Evolutionary conservation across 2,888 invertebrate species (phyloP).

Genomic region (Cephus pygmeus): DNA sequence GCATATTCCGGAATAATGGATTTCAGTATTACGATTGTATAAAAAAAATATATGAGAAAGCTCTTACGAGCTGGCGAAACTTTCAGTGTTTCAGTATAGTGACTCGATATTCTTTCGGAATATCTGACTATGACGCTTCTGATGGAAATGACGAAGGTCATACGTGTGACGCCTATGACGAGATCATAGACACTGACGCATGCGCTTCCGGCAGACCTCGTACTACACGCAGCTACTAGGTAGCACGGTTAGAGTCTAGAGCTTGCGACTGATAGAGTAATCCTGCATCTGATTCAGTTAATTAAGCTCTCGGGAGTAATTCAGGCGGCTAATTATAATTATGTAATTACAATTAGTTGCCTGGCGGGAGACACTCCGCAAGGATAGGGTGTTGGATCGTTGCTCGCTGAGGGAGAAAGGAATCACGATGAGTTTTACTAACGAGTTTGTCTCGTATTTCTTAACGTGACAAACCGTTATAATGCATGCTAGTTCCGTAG

Average conservation of each 20-base stretch:
- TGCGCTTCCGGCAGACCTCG: not conserved
- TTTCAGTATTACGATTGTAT: not conserved
- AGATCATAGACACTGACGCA: not conserved
- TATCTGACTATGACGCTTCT: not conserved
- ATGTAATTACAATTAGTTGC: slow-evolving; percentile 36
- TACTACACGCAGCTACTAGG: not conserved
- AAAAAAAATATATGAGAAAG: not conserved
- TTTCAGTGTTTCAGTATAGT: not conserved
- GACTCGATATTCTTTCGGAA: not conserved
- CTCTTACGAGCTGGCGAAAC: not conserved
- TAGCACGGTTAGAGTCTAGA: not conserved
- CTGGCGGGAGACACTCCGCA: slow-evolving; percentile 22
- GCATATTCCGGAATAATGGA: not conserved
- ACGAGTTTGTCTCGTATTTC: slow-evolving; percentile 18
- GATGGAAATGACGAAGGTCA: not conserved
- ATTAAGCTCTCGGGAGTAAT: slow-evolving; percentile 25
- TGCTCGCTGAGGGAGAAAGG: slow-evolving; percentile 15
- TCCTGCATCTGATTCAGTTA: slow-evolving; percentile 22
- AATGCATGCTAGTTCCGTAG: not conserved
- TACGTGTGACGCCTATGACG: not conserved
- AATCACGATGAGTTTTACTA: slow-evolving; percentile 18
- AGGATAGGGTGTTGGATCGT: slow-evolving; percentile 24
- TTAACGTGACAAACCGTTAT: not conserved
- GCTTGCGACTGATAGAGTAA: not conserved
- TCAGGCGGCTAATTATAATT: slow-evolving; percentile 33